These are phyloP conservation scores for Lysiphlebus fabarum DNA, from an alignment of 1,140 invertebrate species.

Conservation along the genomic window DNA sequence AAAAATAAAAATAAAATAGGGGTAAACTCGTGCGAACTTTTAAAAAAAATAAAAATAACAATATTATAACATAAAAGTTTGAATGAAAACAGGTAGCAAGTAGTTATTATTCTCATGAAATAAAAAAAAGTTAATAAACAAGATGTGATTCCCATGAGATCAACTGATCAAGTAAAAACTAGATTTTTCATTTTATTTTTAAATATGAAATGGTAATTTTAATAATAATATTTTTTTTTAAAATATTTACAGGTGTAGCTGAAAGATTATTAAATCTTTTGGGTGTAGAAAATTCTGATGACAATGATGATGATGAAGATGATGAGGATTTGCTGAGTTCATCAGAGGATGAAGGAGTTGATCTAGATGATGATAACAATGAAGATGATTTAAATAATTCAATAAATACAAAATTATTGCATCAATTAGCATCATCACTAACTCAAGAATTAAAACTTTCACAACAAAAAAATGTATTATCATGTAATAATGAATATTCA, in stretches of 20 bases:
- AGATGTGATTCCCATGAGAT: conserved; percentile 40
- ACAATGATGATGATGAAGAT: conserved; percentile 35
- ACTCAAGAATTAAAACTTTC: conserved; percentile 42
- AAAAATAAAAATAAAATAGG: conserved; percentile 14
- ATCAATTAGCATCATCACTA: conserved; percentile 42
- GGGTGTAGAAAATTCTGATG: conserved; percentile 38
- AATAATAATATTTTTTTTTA: no score
- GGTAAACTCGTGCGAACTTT: conserved; percentile 41
- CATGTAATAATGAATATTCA: conserved; percentile 7
- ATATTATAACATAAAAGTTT: conserved; percentile 27
- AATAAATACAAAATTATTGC: conserved; percentile 37
- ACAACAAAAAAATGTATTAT: conserved; percentile 22
- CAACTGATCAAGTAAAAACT: conserved; percentile 7
- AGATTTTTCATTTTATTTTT: conserved; percentile 1
- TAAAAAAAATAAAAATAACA: no score
- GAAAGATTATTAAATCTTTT: conserved; percentile 44
- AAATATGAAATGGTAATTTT: not conserved
- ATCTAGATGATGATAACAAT: conserved; percentile 40
- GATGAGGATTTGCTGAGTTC: conserved; percentile 35
- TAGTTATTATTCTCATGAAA: conserved; percentile 44
- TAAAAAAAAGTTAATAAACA: conserved; percentile 20
- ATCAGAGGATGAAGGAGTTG: conserved; percentile 48
- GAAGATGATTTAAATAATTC: conserved; percentile 30
- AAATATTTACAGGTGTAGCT: conserved; percentile 37
- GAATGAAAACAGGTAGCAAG: conserved; percentile 30